A percentile compares a stretch with the other conserved stretches of the same genome.
Evolutionary conservation across 1,140 invertebrate genomes (phyloP).

Genomic region (Pseudomyrmex cubaensis): DNA sequence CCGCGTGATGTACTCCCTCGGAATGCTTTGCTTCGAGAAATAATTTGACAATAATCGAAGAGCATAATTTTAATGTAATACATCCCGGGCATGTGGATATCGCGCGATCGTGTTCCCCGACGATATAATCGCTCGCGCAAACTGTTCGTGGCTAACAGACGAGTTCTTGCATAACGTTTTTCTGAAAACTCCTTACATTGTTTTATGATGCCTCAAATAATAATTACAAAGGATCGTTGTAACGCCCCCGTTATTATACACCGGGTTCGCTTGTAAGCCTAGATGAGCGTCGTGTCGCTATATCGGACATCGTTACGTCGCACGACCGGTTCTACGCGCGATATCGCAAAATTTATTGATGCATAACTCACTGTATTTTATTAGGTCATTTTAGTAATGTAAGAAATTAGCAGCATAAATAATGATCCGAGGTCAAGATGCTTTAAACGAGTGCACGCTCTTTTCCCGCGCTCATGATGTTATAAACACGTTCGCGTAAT

Average conservation of each 20-base stretch:
- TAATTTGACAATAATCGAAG: slow-evolving; percentile 16
- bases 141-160: slow-evolving; percentile 36
- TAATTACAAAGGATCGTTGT: slow-evolving; percentile 44
- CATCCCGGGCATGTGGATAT: slow-evolving; percentile 15
- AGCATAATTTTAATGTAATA: slow-evolving; percentile 12
- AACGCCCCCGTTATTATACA: slow-evolving; percentile 36
- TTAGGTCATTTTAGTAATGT: slow-evolving; percentile 53
- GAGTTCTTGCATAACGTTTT: slow-evolving; percentile 5
- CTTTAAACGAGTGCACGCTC: slow-evolving; percentile 39
- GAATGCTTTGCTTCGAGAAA: too few relatives aligned
- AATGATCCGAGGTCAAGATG: slow-evolving; percentile 24
- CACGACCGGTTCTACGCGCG: slow-evolving; percentile 54
- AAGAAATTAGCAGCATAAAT: slow-evolving; percentile 56
- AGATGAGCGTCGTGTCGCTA: slow-evolving; percentile 40
- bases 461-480: slow-evolving; percentile 7
- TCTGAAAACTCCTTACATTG: slow-evolving; percentile 21
- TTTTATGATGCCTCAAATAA: slow-evolving; percentile 40
- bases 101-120: slow-evolving; percentile 32
- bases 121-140: slow-evolving; percentile 26
- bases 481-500: slow-evolving; percentile 18
- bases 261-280: slow-evolving; percentile 19
- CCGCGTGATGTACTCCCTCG: not conserved
- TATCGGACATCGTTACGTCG: slow-evolving; percentile 36
- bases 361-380: slow-evolving; percentile 53
- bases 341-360: slow-evolving; percentile 39